Percentiles rank a stretch among this genome's conserved stretches.
Evolutionary conservation across 2,797 vertebrate species (phyloP).

Genomic region (Staurois parvus): DNA sequence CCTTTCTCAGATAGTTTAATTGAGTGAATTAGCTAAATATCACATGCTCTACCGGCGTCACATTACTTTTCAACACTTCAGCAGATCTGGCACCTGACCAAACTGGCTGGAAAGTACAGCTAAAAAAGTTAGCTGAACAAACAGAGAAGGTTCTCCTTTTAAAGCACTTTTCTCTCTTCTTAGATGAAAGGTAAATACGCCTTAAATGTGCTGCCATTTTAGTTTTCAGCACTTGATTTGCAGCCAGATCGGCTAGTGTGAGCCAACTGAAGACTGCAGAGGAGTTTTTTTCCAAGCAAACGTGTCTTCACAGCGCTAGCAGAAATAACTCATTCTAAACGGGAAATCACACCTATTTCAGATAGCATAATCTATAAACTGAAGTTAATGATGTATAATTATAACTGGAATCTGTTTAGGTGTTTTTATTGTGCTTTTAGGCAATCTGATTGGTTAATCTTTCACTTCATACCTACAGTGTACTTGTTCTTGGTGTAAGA

Average conservation of each 20-base stretch:
- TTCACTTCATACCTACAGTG: not conserved
- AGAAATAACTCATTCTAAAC: constrained; percentile 17
- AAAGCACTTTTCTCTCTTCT: constrained; percentile 49
- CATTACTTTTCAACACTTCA: constrained; percentile 72
- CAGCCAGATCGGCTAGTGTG: constrained; percentile 32
- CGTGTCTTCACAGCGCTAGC: constrained; percentile 14
- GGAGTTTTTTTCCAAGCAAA: constrained; percentile 33
- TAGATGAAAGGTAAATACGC: constrained; percentile 60
- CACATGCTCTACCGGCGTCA: constrained; percentile 70
- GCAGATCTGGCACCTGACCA: constrained; percentile 69
- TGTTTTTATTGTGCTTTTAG: not conserved
- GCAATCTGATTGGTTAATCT: not conserved
- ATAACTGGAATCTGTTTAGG: not conserved
- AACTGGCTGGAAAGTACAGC: constrained; percentile 67
- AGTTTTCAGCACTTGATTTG: constrained; percentile 49
- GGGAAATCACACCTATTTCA: constrained; percentile 10
- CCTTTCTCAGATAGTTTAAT: constrained; percentile 72
- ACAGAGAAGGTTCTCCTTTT: constrained; percentile 52
- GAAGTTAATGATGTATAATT: not conserved
- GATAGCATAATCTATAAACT: not conserved
- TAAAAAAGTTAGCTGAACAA: constrained; percentile 43
- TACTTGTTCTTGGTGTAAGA: not conserved
- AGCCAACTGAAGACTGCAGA: constrained; percentile 29
- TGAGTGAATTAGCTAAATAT: constrained; percentile 68
- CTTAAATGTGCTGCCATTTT: constrained; percentile 52